Percentiles rank a stretch among this genome's conserved stretches.
Conservation (phyloP, 2,888 invertebrate species). For the Macrostomum cliftonense region DNA sequence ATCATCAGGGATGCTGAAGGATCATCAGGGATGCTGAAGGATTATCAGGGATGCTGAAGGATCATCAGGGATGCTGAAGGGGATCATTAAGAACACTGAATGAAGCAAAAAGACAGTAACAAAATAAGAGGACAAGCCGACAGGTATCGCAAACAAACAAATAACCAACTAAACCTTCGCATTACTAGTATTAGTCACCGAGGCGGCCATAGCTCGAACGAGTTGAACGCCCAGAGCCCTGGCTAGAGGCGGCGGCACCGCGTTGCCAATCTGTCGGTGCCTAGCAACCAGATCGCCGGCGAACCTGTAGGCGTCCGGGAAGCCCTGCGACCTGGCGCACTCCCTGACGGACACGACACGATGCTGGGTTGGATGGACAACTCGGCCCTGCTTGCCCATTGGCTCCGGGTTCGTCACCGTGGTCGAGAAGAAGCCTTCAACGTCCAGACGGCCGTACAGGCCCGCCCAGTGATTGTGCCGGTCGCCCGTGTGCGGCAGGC, state of each 20-base stretch:
- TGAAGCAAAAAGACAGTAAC: too few species aligned
- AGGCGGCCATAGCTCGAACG: too few species aligned
- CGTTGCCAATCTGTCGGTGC: constrained; percentile 64
- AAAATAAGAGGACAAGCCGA: too few species aligned
- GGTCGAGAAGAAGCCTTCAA: constrained; percentile 67
- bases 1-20: too few species aligned
- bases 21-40: too few species aligned
- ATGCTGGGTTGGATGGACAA: constrained; percentile 53
- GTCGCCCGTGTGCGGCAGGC: constrained; percentile 65
- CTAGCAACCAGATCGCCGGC: constrained; percentile 56
- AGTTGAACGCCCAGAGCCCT: constrained; percentile 48
- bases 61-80: too few species aligned
- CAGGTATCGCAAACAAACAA: too few species aligned
- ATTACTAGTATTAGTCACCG: too few species aligned
- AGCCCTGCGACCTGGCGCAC: constrained; percentile 68
- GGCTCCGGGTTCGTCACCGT: constrained; percentile 62
- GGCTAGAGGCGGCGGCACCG: constrained; percentile 65
- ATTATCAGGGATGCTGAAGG: too few species aligned
- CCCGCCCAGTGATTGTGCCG: constrained; percentile 70
- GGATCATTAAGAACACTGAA: too few species aligned
- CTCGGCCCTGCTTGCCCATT: constrained; percentile 67
- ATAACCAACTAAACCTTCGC: too few species aligned
- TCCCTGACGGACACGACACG: constrained; percentile 67
- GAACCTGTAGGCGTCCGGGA: constrained; percentile 56
- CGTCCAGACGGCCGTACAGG: constrained; percentile 57